A percentile compares a stretch with the other conserved stretches of the same genome.
phyloP scores from a whole-genome alignment of 2,888 invertebrate species.

The Machimus atricapillus region DNA sequence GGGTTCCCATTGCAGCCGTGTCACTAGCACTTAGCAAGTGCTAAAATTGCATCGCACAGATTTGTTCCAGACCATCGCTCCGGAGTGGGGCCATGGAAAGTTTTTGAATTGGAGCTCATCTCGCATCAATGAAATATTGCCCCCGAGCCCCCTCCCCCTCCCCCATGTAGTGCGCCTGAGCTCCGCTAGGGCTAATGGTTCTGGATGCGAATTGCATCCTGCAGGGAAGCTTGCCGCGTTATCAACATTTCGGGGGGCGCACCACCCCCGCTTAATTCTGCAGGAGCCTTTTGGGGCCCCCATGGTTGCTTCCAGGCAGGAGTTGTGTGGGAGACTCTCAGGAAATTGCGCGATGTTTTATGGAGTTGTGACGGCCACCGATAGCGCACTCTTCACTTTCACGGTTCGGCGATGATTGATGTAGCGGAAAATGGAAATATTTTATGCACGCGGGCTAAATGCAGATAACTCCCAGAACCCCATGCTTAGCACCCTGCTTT shows the following conservation, averaged over 20 bases:
- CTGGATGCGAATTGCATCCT: not conserved
- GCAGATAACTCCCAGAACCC: not conserved
- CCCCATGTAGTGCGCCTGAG: not conserved
- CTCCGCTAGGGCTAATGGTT: not conserved
- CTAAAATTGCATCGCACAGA: not conserved
- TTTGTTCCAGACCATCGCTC: not conserved
- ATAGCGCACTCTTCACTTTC: slow-evolving; percentile 16
- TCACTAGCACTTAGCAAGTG: not conserved
- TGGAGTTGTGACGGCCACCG: not conserved
- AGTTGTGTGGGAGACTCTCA: not conserved
- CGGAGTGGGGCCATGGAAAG: not conserved
- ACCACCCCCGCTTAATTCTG: not conserved
- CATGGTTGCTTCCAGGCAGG: not conserved
- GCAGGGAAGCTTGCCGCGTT: not conserved
- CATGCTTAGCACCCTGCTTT: not conserved
- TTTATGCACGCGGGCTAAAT: not conserved
- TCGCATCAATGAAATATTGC: not conserved
- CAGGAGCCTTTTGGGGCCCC: not conserved
- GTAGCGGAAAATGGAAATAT: slow-evolving; percentile 32
- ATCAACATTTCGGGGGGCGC: not conserved
- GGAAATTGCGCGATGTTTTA: slow-evolving; percentile 23
- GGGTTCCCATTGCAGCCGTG: not conserved
- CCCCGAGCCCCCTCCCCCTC: too few species aligned
- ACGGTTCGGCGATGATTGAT: slow-evolving; percentile 27
- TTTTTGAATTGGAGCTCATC: not conserved